Evolutionary conservation across 2,113 vertebrate genomes (phyloP), one percentile per base, ranked within the genome.

Genomic region (Myrmophylax atrothorax): DNA sequence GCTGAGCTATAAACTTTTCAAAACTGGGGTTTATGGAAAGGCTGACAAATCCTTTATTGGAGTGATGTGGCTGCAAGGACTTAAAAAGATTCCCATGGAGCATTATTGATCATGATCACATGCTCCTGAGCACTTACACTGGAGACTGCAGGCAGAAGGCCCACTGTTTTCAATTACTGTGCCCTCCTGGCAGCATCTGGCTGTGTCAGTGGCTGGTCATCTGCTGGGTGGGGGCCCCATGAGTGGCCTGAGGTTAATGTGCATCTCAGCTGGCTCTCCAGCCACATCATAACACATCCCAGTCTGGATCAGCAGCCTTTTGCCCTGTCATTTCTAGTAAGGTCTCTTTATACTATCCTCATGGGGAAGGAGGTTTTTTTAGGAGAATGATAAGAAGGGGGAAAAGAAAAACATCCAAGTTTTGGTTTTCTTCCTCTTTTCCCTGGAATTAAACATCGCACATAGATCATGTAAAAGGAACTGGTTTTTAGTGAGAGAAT

Each of bases 141-240:
- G 35, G 83, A 85, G 87, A 7, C 62, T n/a, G 90, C 58, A 84
- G 87, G 82, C 94, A 90, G 55, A 40, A 24, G 81, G 26, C 72
- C 79, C 50, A 38, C 98, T 99, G 98, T 97, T 99, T 99, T 96
- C 97, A 98, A 98, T 99, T 98, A 99, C 94, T 26, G 35, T 96
- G 96, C 98, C 60, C 94, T 98, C 97, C 98, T 81, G 94, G 97
- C 93, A 53, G 98, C 76, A 62, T 98, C 97, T 38, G 64, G 97
- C 97, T 86, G 94, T 98, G 98, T 98, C 97, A 98, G 97, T 23
- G 35, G 75, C 87, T 94, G 96, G 95, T 97, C 95, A 93, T 95
- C 81, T 82, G 62, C 92, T 95, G 75, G 87, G 84, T 72, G 25
- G 78, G 31, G 89, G 70, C 81, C 93, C 84, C 59, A 26, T 42